A percentile compares a stretch with the other conserved stretches of the same genome.
phyloP scores from a whole-genome alignment of 2,888 invertebrate species.

The Hirudinaria manillensis region DNA sequence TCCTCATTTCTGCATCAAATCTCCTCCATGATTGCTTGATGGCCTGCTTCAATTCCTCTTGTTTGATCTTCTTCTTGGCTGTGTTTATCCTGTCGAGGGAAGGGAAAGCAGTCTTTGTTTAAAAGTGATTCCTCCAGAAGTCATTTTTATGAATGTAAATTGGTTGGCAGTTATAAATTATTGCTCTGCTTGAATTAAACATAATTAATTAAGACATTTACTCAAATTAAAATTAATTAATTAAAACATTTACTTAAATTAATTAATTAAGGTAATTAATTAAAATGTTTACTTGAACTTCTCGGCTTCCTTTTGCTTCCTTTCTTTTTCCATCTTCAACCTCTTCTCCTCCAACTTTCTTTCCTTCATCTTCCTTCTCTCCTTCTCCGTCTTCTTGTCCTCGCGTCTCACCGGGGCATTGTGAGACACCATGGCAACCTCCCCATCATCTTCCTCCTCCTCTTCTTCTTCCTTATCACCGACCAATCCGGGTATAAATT shows the following conservation, averaged over 20 bases:
- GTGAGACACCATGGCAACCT: slow-evolving; percentile 5
- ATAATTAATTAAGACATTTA: no score
- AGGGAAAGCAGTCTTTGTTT: no score
- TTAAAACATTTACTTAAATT: neutral
- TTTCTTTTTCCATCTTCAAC: neutral
- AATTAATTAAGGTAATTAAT: no score
- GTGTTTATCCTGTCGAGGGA: slow-evolving; percentile 13
- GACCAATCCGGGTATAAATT: neutral
- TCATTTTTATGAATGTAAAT: no score
- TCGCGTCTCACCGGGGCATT: slow-evolving; percentile 27
- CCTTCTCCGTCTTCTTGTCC: slow-evolving; percentile 22
- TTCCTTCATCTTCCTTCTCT: slow-evolving; percentile 25
- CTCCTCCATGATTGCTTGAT: neutral
- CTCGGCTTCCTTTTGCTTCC: neutral
- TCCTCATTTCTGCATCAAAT: neutral
- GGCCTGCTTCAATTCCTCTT: slow-evolving; percentile 13
- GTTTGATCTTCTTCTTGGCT: neutral
- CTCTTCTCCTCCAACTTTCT: neutral
- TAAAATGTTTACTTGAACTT: neutral
- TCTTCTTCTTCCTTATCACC: slow-evolving; percentile 21
- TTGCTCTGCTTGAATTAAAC: no score
- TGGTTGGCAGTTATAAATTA: no score
- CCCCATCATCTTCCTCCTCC: neutral
- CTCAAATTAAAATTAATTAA: no score
- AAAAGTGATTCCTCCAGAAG: no score